Evolutionary conservation across 2,113 vertebrate genomes (phyloP).

Genomic region (Spilogale gracilis): DNA sequence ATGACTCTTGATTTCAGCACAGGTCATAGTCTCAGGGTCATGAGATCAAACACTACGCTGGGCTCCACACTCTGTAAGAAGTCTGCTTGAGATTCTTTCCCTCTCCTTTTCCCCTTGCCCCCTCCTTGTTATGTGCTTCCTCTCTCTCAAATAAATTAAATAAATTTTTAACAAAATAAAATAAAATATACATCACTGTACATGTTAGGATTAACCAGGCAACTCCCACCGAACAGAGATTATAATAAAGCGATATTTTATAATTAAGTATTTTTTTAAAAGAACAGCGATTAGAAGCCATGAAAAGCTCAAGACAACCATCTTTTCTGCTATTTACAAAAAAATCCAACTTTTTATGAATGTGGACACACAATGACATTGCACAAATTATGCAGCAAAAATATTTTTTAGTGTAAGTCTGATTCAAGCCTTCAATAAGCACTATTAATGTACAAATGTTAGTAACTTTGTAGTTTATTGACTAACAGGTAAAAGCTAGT

Average conservation of each 20-base stretch:
- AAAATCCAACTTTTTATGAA: not conserved
- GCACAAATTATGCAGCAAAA: not conserved
- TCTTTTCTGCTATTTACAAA: not conserved
- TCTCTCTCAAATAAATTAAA: not conserved
- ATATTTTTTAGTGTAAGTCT: not conserved
- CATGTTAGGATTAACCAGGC: not conserved
- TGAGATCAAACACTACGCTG: not conserved
- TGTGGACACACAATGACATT: not conserved
- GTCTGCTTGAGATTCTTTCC: not conserved
- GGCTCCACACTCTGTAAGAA: not conserved
- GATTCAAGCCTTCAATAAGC: not conserved
- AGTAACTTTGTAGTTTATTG: not conserved
- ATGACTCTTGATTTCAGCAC: not conserved
- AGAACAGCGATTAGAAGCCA: not conserved
- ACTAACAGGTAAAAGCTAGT: not conserved
- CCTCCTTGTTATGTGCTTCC: not conserved
- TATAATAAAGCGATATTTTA: not conserved
- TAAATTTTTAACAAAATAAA: not conserved
- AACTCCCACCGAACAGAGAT: not conserved
- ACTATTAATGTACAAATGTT: conserved; percentile 1
- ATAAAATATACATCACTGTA: not conserved
- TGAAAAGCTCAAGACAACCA: not conserved
- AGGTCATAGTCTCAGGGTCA: not conserved
- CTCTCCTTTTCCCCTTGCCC: not conserved
- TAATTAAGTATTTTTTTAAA: conserved; percentile 23